Conservation (phyloP, 37 sponge, comb jelly and placozoan genomes). For the Chondrilla cf. caribensis region DNA sequence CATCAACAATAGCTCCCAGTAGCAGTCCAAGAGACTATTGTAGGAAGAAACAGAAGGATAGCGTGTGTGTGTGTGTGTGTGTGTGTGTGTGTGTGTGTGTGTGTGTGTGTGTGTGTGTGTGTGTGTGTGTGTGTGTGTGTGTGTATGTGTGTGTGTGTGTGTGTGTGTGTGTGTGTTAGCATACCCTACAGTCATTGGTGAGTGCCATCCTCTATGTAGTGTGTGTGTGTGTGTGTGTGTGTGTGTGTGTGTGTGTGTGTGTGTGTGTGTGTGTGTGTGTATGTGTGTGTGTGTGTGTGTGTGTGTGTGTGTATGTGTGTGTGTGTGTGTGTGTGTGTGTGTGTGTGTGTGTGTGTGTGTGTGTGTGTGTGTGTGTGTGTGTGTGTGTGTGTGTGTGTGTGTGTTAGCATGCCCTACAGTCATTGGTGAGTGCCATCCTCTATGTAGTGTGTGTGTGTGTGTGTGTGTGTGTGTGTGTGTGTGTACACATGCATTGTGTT, state of each 20-base stretch:
- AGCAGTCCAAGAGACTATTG: conserved; percentile 47
- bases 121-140: conserved; percentile 17
- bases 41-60: neutral
- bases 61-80: conserved; percentile 36
- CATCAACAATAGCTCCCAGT: conserved; percentile 48
- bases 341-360: conserved; percentile 23
- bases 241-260: too few species aligned
- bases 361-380: neutral
- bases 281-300: conserved; percentile 48
- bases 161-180: conserved; percentile 17
- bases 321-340: conserved; percentile 9
- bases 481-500: too few species aligned
- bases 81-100: conserved; percentile 16
- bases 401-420: conserved; percentile 1
- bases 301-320: conserved; percentile 16
- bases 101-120: conserved; percentile 16
- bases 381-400: conserved; percentile 18
- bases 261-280: too few species aligned
- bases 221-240: too few species aligned
- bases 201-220: too few species aligned
- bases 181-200: too few species aligned
- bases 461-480: too few species aligned
- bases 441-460: too few species aligned
- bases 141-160: conserved; percentile 8
- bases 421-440: too few species aligned